phyloP scores from a whole-genome alignment of 2,797 vertebrate species.

The Xenops minutus region DNA sequence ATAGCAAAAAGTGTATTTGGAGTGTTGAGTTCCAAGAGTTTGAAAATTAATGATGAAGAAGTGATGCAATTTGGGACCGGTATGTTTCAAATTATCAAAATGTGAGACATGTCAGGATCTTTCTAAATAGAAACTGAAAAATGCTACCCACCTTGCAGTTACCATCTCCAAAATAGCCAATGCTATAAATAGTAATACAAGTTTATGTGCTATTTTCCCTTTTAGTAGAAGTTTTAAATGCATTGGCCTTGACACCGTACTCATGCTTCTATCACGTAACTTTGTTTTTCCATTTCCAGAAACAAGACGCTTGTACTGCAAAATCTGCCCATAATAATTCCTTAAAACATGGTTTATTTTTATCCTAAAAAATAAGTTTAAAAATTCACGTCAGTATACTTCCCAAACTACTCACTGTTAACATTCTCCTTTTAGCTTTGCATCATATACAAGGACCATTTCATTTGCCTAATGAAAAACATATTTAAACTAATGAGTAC shows the following conservation, averaged over 20 bases:
- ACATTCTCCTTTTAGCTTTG: constrained; percentile 59
- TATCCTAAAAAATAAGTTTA: neutral
- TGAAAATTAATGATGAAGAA: neutral
- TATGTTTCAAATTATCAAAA: neutral
- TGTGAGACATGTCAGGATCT: neutral
- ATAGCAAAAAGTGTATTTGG: neutral
- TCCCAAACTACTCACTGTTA: constrained; percentile 14
- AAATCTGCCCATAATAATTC: neutral
- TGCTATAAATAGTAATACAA: neutral
- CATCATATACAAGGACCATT: constrained; percentile 52
- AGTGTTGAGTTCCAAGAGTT: neutral
- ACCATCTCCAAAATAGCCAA: neutral
- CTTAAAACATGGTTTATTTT: neutral
- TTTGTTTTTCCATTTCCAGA: neutral
- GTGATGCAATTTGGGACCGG: neutral
- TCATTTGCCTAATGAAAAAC: constrained; percentile 76
- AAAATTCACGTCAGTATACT: constrained; percentile 2
- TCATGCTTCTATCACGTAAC: neutral
- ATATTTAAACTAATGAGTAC: constrained; percentile 72
- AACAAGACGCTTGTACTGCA: neutral
- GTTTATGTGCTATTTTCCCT: neutral
- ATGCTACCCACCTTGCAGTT: neutral
- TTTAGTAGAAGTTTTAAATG: neutral
- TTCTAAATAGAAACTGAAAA: constrained; percentile 3
- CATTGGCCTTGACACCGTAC: neutral